Percentiles rank a stretch among this genome's conserved stretches.
These are phyloP conservation scores for Rhodophaea formosa DNA, from an alignment of 2,888 invertebrate species.

Conservation along the genomic window DNA sequence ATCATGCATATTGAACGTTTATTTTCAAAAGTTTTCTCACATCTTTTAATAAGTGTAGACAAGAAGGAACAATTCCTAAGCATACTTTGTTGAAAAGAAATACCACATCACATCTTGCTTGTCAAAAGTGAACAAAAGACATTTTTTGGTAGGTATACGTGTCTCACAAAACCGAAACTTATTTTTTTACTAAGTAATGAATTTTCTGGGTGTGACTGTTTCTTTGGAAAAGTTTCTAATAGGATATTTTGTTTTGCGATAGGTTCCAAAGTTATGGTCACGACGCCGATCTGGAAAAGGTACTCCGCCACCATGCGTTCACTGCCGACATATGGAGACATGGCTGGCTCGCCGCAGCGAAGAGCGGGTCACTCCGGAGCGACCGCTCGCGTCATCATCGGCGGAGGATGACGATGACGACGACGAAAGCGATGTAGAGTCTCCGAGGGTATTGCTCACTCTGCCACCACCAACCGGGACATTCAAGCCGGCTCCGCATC, in stretches of 20 bases:
- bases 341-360: conserved; percentile 82
- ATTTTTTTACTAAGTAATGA: neutral
- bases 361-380: conserved; percentile 64
- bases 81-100: no score
- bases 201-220: no score
- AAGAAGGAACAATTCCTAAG: no score
- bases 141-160: no score
- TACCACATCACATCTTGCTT: neutral
- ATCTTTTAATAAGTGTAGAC: no score
- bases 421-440: conserved; percentile 72
- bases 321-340: conserved; percentile 89
- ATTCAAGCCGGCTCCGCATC: conserved; percentile 51
- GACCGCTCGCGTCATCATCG: conserved; percentile 59
- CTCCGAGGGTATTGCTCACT: conserved; percentile 84
- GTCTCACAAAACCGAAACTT: neutral
- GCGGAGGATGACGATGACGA: conserved; percentile 76
- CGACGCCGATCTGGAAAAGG: conserved; percentile 83
- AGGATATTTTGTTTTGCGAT: conserved; percentile 31
- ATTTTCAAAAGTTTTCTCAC: no score
- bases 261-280: conserved; percentile 84
- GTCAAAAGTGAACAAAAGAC: no score
- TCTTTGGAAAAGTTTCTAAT: neutral
- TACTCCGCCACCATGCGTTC: conserved; percentile 87
- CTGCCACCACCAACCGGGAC: conserved; percentile 76
- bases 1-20: no score